Conservation (phyloP, 2,888 invertebrate genomes). For the Neocrepidodera transversa region DNA sequence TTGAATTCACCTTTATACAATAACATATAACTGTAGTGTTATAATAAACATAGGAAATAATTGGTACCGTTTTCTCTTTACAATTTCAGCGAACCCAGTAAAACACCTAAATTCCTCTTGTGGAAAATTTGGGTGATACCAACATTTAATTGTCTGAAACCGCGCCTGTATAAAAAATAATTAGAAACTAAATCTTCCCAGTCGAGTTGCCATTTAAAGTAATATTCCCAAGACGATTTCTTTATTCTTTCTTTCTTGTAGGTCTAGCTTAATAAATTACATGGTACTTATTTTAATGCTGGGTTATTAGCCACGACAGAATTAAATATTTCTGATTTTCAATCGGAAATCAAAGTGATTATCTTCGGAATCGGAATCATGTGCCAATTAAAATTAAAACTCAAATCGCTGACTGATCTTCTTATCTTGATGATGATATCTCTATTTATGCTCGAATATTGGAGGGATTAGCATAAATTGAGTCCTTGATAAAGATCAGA, state of each 20-base stretch:
- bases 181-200: constrained; percentile 8
- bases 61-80: no score
- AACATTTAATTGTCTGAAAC: not conserved
- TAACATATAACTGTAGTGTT: no score
- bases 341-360: constrained; percentile 19
- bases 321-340: constrained; percentile 26
- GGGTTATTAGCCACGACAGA: constrained; percentile 29
- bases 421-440: constrained; percentile 9
- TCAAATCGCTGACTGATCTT: constrained; percentile 7
- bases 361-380: constrained; percentile 16
- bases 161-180: not conserved
- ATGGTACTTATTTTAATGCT: constrained; percentile 23
- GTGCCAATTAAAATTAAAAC: constrained; percentile 21
- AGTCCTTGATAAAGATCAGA: constrained; percentile 3
- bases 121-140: no score
- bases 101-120: no score
- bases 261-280: constrained; percentile 25
- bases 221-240: not conserved
- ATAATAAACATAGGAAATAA: no score
- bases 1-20: no score
- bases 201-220: constrained; percentile 13
- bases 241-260: constrained; percentile 22
- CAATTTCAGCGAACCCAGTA: no score
- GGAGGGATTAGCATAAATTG: constrained; percentile 7
- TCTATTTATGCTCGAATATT: constrained; percentile 5